phyloP scores from a whole-genome alignment of 2,113 vertebrate genomes.

The Pseudopodoces humilis region DNA sequence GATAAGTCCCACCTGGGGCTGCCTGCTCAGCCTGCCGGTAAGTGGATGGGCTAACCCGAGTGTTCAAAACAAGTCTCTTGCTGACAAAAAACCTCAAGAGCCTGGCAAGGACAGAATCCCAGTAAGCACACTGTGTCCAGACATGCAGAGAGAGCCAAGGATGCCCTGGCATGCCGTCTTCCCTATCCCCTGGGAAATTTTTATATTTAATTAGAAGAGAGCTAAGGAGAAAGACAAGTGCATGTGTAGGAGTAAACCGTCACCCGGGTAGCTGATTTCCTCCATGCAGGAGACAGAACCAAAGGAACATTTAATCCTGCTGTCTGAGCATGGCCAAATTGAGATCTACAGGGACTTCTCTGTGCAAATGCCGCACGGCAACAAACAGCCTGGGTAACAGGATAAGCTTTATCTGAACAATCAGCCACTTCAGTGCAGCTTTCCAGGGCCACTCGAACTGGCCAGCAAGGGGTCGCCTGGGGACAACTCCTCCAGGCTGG shows the following conservation, averaged over 20 bases:
- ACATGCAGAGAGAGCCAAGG: background rate
- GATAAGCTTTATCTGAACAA: constrained; percentile 57
- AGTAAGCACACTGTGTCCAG: background rate
- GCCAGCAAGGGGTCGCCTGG: background rate
- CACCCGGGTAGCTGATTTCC: background rate
- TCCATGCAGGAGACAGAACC: constrained; percentile 16
- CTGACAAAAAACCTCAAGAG: background rate
- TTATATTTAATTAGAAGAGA: constrained; percentile 38
- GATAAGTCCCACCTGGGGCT: background rate
- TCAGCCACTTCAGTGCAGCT: constrained; percentile 26
- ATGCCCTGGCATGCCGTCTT: background rate
- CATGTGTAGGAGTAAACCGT: background rate
- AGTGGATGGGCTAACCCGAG: background rate
- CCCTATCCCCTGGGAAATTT: background rate
- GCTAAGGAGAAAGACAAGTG: background rate
- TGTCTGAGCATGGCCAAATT: constrained; percentile 30
- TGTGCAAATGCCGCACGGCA: constrained; percentile 21
- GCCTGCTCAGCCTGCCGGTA: background rate
- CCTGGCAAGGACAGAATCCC: background rate
- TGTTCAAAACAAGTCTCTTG: background rate
- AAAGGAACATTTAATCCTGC: constrained; percentile 60
- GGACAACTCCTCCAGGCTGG: background rate
- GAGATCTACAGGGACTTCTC: constrained; percentile 49
- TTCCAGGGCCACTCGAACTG: background rate
- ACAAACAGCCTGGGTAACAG: constrained; percentile 46